A percentile compares a stretch with the other conserved stretches of the same genome.
phyloP scores from a whole-genome alignment of 2,888 invertebrate genomes.

The Muscina levida region DNA sequence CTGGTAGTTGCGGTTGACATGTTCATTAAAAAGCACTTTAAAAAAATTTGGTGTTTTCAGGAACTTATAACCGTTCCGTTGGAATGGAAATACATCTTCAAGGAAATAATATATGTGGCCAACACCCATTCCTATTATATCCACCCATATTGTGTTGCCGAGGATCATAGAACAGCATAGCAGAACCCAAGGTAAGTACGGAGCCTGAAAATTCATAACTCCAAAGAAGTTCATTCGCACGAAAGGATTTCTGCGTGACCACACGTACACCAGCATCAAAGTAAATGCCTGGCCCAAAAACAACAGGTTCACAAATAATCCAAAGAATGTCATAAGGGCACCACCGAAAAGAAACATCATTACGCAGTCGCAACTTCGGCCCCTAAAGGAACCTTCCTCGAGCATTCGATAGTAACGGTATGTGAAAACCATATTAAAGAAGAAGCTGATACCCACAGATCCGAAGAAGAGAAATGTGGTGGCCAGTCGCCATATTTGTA shows the following conservation, averaged over 20 bases:
- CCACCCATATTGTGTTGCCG: conserved; percentile 97
- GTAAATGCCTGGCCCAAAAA: conserved; percentile 99
- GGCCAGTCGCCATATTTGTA: conserved; percentile 96
- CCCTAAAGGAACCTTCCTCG: conserved; percentile 98
- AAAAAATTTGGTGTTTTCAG: conserved; percentile 94
- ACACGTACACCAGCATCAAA: conserved; percentile 99
- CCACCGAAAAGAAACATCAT: conserved; percentile 99
- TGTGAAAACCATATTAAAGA: conserved; percentile 99
- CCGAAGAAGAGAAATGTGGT: conserved; percentile 99
- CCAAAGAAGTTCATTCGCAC: conserved; percentile 99
- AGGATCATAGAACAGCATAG: conserved; percentile 97
- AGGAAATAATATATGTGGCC: conserved; percentile 99
- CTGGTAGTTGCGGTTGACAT: conserved; percentile 89
- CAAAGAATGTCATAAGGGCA: conserved; percentile 95
- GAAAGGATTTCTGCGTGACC: conserved; percentile 97
- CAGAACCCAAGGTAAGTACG: conserved; percentile 98
- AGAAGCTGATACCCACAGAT: conserved; percentile 98
- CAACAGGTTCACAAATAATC: conserved; percentile 97
- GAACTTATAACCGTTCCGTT: conserved; percentile 94
- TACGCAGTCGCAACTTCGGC: conserved; percentile 97
- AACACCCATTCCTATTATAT: conserved; percentile 98
- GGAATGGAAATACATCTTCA: conserved; percentile 97
- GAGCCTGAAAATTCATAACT: conserved; percentile 96
- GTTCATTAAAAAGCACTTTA: conserved; percentile 93
- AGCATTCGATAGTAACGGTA: conserved; percentile 99